These are phyloP conservation scores for Sarcophaga variegata DNA, from an alignment of 2,888 invertebrate genomes.

Conservation along the genomic window DNA sequence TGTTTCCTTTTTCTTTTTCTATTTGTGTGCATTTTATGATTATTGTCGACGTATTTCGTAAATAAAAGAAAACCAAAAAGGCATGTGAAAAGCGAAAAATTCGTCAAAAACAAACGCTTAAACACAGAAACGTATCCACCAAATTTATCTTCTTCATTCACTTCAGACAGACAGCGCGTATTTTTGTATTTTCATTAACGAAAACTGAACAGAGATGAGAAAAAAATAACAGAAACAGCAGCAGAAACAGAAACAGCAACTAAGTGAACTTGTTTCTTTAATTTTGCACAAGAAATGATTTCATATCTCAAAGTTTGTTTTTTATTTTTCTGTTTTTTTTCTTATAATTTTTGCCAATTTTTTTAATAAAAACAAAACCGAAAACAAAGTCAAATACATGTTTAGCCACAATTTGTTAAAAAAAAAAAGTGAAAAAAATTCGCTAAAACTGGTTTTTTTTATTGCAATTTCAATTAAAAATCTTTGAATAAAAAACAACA, in stretches of 20 bases:
- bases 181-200: conserved; percentile 28
- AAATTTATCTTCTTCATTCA: conserved; percentile 18
- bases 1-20: not conserved
- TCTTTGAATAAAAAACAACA: no score
- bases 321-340: conserved; percentile 16
- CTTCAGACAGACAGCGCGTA: no score
- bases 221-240: no score
- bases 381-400: conserved; percentile 11
- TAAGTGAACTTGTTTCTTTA: conserved; percentile 38
- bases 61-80: no score
- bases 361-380: not conserved
- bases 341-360: not conserved
- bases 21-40: conserved; percentile 46
- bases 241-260: not conserved
- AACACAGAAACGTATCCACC: not conserved
- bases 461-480: conserved; percentile 22
- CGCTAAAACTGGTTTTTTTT: conserved; percentile 31
- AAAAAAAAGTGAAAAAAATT: not conserved
- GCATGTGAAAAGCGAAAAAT: no score
- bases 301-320: conserved; percentile 1
- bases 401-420: conserved; percentile 26
- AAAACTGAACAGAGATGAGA: not conserved
- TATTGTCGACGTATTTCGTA: conserved; percentile 4
- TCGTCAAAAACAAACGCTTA: conserved; percentile 19
- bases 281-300: conserved; percentile 34